Base-by-base conservation (phyloP, 2,113 vertebrate species). In the Choloepus hoffmanni region DNA sequence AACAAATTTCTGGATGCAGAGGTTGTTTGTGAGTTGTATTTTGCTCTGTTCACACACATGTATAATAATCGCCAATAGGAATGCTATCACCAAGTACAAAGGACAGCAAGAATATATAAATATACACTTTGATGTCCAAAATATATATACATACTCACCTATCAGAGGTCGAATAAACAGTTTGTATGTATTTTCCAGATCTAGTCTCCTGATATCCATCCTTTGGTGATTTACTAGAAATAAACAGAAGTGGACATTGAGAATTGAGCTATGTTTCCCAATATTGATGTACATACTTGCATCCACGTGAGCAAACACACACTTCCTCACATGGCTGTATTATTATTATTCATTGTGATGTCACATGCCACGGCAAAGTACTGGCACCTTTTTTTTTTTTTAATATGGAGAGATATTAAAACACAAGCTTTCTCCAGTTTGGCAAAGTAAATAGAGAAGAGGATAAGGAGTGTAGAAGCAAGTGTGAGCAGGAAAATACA, bases 131-230 rank as follows among this genome's bases (percentile, higher is more conserved):
- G 58, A n/a, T 8, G 0, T 68, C 1, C 0, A n/a, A 40, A 92
- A 74, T 83, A 89, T 43, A 92, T 0, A 74, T 19, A 83, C 72
- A 92, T 93, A 98, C 98, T 97, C 94, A 99, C 99, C 98, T 97
- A 95, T 99, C 99, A 91, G 98, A 98, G 94, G 98, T 98, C 7
- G 99, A 99, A 21, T 99, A 99, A 96, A 99, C 98, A n/a, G 98
- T 99, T 96, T 98, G 98, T 96, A 99, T 98, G 36, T 98, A 98
- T 97, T 98, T 99, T 97, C 98, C 98, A 96, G 98, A 89, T 65
- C 96, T 63, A 36, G 82, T 98, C 85, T 98, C 98, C 95, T 98
- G 97, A 97, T 97, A 97, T 62, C 68, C 88, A 95, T 97, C 96
- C 78, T 96, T 90, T 5, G 97, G 96, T 23, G 97, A 84, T 88